Conservation (phyloP, 1,140 invertebrate genomes). For the Pteromalus puparum region DNA sequence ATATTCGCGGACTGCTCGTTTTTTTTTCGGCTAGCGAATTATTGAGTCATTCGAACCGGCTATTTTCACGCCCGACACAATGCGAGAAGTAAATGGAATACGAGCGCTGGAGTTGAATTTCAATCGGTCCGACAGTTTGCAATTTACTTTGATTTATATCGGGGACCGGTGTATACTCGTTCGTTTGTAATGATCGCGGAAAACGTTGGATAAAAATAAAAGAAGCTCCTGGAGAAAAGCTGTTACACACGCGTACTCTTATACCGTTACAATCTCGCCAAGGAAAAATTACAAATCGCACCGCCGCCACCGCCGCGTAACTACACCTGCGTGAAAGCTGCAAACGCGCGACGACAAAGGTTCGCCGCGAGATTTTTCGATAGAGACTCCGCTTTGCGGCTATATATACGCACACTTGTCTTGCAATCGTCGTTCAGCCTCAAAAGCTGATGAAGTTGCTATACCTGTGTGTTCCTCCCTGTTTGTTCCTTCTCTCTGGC, state of each 20-base stretch:
- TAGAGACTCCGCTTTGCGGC: conserved; percentile 26
- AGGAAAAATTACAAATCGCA: neutral
- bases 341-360: neutral
- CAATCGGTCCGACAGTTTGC: too few relatives aligned
- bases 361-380: conserved; percentile 16
- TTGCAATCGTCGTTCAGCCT: conserved; percentile 37
- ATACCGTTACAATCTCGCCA: neutral
- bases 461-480: too few relatives aligned
- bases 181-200: too few relatives aligned
- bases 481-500: neutral
- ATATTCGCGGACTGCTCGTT: neutral
- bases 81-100: too few relatives aligned
- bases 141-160: too few relatives aligned
- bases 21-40: conserved; percentile 9
- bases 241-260: too few relatives aligned
- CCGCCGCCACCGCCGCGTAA: neutral
- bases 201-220: too few relatives aligned
- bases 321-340: neutral
- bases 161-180: too few relatives aligned
- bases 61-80: conserved; percentile 12
- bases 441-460: conserved; percentile 34
- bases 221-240: too few relatives aligned
- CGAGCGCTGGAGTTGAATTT: too few relatives aligned
- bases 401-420: neutral
- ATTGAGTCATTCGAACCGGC: conserved; percentile 5